These are phyloP conservation scores for Chauna torquata DNA, from an alignment of 2,113 vertebrate species.

Conservation along the genomic window DNA sequence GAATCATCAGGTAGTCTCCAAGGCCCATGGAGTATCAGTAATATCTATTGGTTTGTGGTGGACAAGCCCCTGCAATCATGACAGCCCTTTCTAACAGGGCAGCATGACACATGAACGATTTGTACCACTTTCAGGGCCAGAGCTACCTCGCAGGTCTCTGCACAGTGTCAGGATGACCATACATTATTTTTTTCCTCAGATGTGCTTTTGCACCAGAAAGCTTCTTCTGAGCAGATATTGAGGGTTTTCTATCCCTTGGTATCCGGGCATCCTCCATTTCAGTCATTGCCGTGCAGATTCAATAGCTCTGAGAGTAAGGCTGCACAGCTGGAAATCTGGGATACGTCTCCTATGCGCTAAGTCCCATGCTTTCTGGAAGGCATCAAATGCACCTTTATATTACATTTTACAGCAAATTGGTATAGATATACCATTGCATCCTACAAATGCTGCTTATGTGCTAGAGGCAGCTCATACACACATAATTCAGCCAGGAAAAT, in stretches of 20 bases:
- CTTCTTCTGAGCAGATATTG: background rate
- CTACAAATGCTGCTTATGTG: background rate
- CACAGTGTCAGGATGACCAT: background rate
- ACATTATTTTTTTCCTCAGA: background rate
- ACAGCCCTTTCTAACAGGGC: background rate
- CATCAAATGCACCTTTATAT: too few species aligned
- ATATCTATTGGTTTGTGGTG: background rate
- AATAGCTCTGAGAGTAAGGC: background rate
- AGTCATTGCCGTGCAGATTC: background rate
- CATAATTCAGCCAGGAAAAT: background rate
- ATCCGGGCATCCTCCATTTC: background rate
- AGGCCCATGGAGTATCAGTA: background rate
- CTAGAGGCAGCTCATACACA: background rate
- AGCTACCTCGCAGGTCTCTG: background rate
- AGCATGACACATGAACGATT: rapidly evolving
- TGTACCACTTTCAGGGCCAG: background rate
- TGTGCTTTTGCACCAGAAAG: background rate
- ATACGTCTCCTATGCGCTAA: background rate
- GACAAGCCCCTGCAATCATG: background rate
- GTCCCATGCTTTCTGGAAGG: background rate
- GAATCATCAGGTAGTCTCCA: background rate
- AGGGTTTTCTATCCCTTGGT: background rate
- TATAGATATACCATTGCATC: background rate
- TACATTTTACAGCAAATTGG: background rate
- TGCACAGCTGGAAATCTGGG: background rate